Percentiles rank a stretch among this genome's conserved stretches.
These are phyloP conservation scores for Hassar affinis DNA, from an alignment of 2,113 vertebrate genomes.

Conservation along the genomic window DNA sequence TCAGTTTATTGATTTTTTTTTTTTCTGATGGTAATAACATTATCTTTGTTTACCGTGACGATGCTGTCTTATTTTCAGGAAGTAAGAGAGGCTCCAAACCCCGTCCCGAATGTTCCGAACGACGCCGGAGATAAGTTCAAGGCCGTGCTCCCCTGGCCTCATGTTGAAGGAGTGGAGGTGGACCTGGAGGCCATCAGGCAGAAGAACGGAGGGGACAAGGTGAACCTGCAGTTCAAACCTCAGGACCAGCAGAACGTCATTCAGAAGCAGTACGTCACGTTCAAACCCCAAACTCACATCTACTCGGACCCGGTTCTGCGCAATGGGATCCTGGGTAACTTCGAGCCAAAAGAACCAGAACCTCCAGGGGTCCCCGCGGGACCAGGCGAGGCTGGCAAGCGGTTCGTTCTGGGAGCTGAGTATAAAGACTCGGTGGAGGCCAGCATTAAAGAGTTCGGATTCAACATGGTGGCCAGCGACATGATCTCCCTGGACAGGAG, in stretches of 20 bases:
- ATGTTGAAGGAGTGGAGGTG: conserved; percentile 95
- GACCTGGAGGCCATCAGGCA: conserved; percentile 91
- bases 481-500: conserved; percentile 97
- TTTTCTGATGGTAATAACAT: neutral
- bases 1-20: neutral
- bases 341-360: conserved; percentile 89
- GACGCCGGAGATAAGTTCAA: conserved; percentile 79
- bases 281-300: conserved; percentile 83
- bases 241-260: conserved; percentile 84
- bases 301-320: conserved; percentile 83
- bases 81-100: conserved; percentile 71
- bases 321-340: conserved; percentile 84
- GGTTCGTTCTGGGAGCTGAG: conserved; percentile 87
- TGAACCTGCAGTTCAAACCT: conserved; percentile 62
- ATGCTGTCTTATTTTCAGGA: conserved; percentile 67
- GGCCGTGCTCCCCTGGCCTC: conserved; percentile 95
- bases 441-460: conserved; percentile 97
- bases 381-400: conserved; percentile 89
- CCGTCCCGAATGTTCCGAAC: conserved; percentile 70
- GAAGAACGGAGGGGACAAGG: conserved; percentile 75
- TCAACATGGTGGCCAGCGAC: conserved; percentile 99
- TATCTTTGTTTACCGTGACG: neutral
- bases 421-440: conserved; percentile 88
- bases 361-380: conserved; percentile 83
- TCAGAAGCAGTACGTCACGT: conserved; percentile 91